phyloP scores from a whole-genome alignment of 1,140 invertebrate species.

The Lepeophtheirus salmonis region DNA sequence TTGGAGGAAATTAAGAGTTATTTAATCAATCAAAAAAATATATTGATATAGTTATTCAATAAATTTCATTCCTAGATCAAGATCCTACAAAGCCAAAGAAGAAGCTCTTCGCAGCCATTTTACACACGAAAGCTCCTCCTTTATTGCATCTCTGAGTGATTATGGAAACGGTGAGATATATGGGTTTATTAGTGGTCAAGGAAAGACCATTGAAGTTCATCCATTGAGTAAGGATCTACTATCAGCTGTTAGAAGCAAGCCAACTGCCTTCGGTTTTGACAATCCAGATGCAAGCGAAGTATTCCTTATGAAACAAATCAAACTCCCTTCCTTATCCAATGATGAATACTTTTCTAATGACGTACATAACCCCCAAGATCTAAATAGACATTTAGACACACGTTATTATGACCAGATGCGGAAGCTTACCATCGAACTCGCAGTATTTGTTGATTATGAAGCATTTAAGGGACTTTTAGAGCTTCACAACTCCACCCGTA shows the following conservation, averaged over 20 bases:
- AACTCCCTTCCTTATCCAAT: background rate
- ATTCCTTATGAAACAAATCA: background rate
- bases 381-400: too few relatives aligned
- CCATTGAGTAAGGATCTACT: background rate
- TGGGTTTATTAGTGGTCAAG: background rate
- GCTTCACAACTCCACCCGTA: background rate
- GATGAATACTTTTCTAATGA: background rate
- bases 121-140: background rate
- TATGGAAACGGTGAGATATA: background rate
- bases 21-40: background rate
- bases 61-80: background rate
- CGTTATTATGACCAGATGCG: background rate
- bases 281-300: background rate
- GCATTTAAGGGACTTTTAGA: background rate
- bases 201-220: background rate
- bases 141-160: constrained; percentile 1
- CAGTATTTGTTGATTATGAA: background rate
- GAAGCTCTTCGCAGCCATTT: background rate
- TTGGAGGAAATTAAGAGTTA: background rate
- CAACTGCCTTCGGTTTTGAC: background rate
- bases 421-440: background rate
- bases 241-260: background rate
- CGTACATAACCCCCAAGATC: background rate
- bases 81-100: background rate
- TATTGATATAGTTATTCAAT: background rate